Conservation (phyloP, 2,888 invertebrate species). For the Tinea pellionella region DNA sequence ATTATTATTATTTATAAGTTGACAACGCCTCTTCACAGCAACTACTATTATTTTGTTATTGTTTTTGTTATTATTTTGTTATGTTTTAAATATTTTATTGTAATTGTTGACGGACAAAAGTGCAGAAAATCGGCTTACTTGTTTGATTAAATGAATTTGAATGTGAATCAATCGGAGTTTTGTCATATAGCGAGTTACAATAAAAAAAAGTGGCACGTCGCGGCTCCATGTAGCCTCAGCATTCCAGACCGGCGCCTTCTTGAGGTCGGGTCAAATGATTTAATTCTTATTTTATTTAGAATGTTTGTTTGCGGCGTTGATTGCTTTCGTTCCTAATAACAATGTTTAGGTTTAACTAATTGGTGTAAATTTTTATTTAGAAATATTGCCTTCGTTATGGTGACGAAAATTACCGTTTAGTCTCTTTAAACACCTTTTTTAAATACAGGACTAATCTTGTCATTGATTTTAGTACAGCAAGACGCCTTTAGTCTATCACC, state of each 20-base stretch:
- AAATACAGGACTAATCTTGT: background rate
- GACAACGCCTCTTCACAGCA: too few species aligned
- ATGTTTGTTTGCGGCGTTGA: constrained; percentile 41
- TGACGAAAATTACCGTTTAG: background rate
- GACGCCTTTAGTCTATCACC: too few species aligned
- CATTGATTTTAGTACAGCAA: too few species aligned
- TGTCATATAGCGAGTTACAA: background rate
- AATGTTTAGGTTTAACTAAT: constrained; percentile 60
- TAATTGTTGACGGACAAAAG: too few species aligned
- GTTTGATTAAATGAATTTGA: too few species aligned
- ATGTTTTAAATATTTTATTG: too few species aligned
- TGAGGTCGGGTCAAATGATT: constrained; percentile 63
- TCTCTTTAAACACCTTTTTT: background rate
- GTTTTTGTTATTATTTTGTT: too few species aligned
- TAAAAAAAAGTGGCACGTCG: too few species aligned
- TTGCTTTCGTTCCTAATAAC: constrained; percentile 55
- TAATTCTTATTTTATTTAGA: constrained; percentile 43
- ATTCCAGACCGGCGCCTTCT: constrained; percentile 48
- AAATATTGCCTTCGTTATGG: constrained; percentile 29
- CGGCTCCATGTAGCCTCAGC: too few species aligned
- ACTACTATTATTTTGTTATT: too few species aligned
- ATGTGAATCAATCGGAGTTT: background rate
- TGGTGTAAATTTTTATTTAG: constrained; percentile 64
- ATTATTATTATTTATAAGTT: too few species aligned
- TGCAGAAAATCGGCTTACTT: too few species aligned